Evolutionary conservation across 2,797 vertebrate genomes (phyloP), one percentile per base, ranked within the genome.

Genomic region (Chelidonichthys spinosus): DNA sequence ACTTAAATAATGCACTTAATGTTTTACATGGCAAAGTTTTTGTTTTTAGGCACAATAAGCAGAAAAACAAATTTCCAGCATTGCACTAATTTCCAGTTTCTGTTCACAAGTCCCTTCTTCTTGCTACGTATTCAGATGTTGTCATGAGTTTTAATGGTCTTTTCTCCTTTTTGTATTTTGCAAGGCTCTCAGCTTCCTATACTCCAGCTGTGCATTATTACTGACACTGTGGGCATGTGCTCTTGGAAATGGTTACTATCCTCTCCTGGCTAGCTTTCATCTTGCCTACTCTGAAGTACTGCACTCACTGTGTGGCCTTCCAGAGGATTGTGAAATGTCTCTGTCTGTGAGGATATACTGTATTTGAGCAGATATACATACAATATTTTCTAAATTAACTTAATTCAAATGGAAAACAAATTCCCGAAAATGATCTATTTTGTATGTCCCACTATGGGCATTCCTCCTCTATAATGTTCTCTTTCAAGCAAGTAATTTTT

Each of bases 141-240:
- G 25, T 61, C 64, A 14, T 65, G 70, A 56, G 46, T 85, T 85
- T 73, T 63, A 53, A 72, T 62, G 62, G 15, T 85, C 79, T 35
- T 84, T 79, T 85, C 56, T 81, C 59, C 74, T 78, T 15, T 79
- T 77, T 55, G 62, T 43, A 70, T 81, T 72, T 84, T 88, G 59
- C 25, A 83, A 89, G 76, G 76, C 83, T 85, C 63, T 85, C 74
- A 63, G 86, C 78, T 76, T 70, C 42, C 49, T 47, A 71, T 72
- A 40, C 84, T 87, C 67, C 82, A 81, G 68, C 69, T 58, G 82
- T 85, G 78, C 81, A 86, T 90, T 88, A 94, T 94, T 93, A 94
- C 91, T 90, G 90, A 87, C 88, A 94, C 89, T 92, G 92, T 93
- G 90, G 92, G 92, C 89, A 91, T 91, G 89, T 90, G 87, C 89